Conservation (phyloP, 2,113 vertebrate species). For the Scytalopus superciliaris region DNA sequence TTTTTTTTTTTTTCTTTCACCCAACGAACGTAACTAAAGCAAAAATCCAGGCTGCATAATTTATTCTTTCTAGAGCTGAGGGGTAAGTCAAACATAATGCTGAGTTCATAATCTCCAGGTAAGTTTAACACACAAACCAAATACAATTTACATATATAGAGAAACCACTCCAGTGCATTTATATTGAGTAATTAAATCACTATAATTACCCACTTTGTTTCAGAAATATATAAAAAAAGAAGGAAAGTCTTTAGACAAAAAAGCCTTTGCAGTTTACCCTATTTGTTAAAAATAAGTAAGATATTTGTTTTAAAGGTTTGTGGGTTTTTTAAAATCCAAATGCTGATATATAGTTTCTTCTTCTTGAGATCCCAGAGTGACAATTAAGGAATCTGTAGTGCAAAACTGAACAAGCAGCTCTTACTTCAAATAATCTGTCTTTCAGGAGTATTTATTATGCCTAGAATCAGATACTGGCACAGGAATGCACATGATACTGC, state of each 20-base stretch:
- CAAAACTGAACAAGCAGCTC: neutral
- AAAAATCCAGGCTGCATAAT: neutral
- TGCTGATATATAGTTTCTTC: neutral
- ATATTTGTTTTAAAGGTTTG: neutral
- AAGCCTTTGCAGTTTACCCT: neutral
- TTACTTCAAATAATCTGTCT: neutral
- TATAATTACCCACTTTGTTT: neutral
- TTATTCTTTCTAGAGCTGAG: neutral
- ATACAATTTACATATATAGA: neutral
- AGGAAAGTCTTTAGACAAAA: neutral
- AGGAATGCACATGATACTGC: neutral
- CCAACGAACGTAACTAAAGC: neutral
- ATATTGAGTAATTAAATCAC: neutral
- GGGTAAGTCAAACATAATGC: neutral
- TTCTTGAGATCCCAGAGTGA: neutral
- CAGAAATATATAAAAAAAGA: neutral
- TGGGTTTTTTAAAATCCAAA: neutral
- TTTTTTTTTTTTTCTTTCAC: neutral
- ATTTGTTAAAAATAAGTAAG: neutral
- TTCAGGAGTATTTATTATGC: constrained; percentile 5
- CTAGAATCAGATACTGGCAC: neutral
- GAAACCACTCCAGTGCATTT: neutral
- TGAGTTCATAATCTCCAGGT: neutral
- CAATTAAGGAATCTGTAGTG: neutral
- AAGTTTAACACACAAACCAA: neutral